Conservation (phyloP, 2,797 vertebrate genomes). For the Acipenser oxyrinchus region DNA sequence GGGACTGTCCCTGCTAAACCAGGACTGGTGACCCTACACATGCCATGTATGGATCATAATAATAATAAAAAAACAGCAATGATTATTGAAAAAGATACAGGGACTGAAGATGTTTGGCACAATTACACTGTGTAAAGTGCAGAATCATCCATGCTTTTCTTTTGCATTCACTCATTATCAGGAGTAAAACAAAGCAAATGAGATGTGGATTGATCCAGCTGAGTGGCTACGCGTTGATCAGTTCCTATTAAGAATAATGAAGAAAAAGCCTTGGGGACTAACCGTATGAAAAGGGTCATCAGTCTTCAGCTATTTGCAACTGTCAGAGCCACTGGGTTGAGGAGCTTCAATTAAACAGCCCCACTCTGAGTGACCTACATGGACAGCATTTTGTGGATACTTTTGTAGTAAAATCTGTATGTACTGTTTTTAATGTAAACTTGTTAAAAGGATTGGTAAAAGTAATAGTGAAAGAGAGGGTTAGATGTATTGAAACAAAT, state of each 20-base stretch:
- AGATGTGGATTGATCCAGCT: constrained; percentile 22
- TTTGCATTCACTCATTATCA: constrained; percentile 24
- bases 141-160: constrained; percentile 13
- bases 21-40: too few relatives aligned
- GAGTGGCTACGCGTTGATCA: constrained; percentile 29
- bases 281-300: constrained; percentile 45
- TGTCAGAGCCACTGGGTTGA: constrained; percentile 27
- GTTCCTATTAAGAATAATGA: constrained; percentile 40
- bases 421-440: too few relatives aligned
- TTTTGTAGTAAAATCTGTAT: too few relatives aligned
- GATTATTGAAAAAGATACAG: too few relatives aligned
- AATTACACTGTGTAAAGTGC: too few relatives aligned
- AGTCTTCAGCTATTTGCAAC: constrained; percentile 38
- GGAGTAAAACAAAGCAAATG: constrained; percentile 19
- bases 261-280: constrained; percentile 28
- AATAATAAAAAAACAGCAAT: too few relatives aligned
- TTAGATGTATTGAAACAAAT: too few relatives aligned
- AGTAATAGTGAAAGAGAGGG: too few relatives aligned
- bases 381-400: neutral
- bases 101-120: too few relatives aligned
- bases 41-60: too few relatives aligned
- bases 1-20: too few relatives aligned
- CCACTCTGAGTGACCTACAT: constrained; percentile 17
- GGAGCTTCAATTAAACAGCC: constrained; percentile 27
- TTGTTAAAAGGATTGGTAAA: too few relatives aligned